Evolutionary conservation across 2,888 invertebrate species (phyloP).

Genomic region (Tholera decimalis): DNA sequence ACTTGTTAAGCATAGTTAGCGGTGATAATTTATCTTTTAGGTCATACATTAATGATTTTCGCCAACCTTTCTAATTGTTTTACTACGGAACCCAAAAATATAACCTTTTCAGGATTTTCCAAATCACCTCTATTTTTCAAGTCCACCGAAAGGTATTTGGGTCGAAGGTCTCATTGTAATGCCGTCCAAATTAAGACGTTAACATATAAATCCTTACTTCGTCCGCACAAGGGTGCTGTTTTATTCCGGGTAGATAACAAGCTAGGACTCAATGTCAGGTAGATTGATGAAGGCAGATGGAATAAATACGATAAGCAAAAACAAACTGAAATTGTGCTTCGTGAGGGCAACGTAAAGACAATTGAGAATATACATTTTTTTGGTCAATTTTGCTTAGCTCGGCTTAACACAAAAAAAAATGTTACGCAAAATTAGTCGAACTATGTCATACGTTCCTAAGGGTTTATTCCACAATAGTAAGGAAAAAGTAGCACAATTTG

Average conservation of each 20-base stretch:
- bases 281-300: constrained; percentile 50
- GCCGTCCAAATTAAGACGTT: constrained; percentile 15
- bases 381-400: not conserved
- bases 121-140: not conserved
- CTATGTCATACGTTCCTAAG: not conserved
- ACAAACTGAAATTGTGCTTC: constrained; percentile 2
- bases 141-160: not conserved
- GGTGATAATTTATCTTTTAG: too few relatives aligned
- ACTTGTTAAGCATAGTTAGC: too few relatives aligned
- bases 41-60: too few relatives aligned
- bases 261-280: constrained; percentile 25
- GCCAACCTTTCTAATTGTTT: too few relatives aligned
- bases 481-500: too few relatives aligned
- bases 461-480: too few relatives aligned
- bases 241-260: constrained; percentile 40
- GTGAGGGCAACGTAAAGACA: not conserved
- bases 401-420: not conserved
- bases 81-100: too few relatives aligned
- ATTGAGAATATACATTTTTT: not conserved
- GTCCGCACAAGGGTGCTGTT: constrained; percentile 14
- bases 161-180: not conserved
- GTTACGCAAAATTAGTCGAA: not conserved
- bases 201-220: constrained; percentile 6
- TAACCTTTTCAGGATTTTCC: not conserved
- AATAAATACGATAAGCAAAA: constrained; percentile 41